phyloP scores from a whole-genome alignment of 2,113 vertebrate genomes.

The Fulica atra region DNA sequence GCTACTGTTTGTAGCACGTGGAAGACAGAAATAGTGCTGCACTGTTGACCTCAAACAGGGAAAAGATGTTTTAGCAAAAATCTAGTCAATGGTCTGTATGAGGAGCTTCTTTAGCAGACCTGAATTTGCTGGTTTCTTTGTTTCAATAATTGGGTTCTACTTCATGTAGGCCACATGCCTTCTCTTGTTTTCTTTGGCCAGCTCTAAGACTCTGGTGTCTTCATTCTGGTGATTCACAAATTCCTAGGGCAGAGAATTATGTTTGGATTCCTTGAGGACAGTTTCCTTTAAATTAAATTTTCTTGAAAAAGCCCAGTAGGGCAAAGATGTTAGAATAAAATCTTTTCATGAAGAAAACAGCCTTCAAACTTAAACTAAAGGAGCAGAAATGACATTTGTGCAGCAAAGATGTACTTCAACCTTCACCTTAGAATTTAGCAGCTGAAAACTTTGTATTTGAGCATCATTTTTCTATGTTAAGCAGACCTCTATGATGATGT shows the following conservation, averaged over 20 bases:
- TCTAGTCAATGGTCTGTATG: neutral
- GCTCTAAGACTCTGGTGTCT: neutral
- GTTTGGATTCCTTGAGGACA: conserved; percentile 40
- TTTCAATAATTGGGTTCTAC: conserved; percentile 31
- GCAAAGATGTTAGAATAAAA: conserved; percentile 31
- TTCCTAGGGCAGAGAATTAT: neutral
- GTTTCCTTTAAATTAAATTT: conserved; percentile 49
- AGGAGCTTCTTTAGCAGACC: neutral
- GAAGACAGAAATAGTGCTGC: neutral
- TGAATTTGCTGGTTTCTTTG: conserved; percentile 22
- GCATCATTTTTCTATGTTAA: neutral
- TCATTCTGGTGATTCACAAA: conserved; percentile 29
- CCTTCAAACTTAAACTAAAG: neutral
- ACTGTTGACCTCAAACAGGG: neutral
- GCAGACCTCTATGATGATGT: neutral
- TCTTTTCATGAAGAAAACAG: conserved; percentile 17
- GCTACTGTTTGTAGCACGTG: neutral
- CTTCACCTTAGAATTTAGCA: neutral
- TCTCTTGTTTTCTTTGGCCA: conserved; percentile 50
- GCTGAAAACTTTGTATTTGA: neutral
- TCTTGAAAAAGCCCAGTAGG: conserved; percentile 39
- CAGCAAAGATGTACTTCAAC: neutral
- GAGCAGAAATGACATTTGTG: neutral
- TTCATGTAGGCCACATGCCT: neutral
- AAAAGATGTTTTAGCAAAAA: neutral